Conservation (phyloP, 1,140 invertebrate species). For the Ceratina calcarata region DNA sequence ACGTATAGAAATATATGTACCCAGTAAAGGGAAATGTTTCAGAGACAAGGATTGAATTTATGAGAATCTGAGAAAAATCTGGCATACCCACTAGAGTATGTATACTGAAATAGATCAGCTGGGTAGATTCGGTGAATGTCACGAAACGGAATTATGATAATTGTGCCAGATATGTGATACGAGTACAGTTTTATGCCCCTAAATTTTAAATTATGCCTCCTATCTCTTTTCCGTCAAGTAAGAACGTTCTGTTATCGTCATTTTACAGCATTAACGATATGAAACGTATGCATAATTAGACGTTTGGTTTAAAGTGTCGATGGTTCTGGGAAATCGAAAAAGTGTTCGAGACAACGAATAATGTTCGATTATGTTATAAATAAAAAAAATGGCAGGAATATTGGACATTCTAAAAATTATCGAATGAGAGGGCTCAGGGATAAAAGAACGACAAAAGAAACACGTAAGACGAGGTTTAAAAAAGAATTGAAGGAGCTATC, state of each 20-base stretch:
- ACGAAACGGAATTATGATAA: conserved; percentile 66
- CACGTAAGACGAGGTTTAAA: neutral
- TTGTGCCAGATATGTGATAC: conserved; percentile 69
- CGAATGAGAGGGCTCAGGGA: no score
- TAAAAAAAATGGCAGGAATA: neutral
- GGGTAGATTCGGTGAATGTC: conserved; percentile 59
- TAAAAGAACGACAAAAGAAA: neutral
- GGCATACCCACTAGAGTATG: conserved; percentile 29
- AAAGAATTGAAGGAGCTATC: neutral
- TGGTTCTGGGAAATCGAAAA: neutral
- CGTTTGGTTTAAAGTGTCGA: neutral
- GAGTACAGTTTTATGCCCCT: neutral
- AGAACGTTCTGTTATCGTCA: neutral
- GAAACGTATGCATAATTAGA: neutral
- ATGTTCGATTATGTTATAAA: neutral
- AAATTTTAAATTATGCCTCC: neutral
- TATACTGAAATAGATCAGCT: conserved; percentile 76
- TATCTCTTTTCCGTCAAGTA: neutral
- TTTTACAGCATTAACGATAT: neutral
- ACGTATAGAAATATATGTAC: neutral
- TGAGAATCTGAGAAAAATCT: conserved; percentile 44
- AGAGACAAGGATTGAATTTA: neutral
- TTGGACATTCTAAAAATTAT: neutral
- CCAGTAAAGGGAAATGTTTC: neutral
- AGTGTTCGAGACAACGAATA: neutral